These are phyloP conservation scores for Larimichthys polyactis DNA, from an alignment of 2,113 vertebrate species.

Conservation along the genomic window DNA sequence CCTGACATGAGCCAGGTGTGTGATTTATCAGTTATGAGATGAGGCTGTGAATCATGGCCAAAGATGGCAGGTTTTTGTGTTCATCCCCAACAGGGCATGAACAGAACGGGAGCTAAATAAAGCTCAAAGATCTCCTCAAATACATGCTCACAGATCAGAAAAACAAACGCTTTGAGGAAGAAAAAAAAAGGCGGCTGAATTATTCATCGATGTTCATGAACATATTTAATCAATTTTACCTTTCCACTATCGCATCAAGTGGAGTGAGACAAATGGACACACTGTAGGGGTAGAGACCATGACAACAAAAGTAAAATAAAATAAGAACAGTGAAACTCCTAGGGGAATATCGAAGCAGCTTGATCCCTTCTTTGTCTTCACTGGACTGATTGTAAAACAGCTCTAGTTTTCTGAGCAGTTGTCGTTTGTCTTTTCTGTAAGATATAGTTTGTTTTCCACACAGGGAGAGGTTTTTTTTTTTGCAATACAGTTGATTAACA, in stretches of 20 bases:
- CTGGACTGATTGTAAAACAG: not conserved
- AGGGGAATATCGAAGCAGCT: conserved; percentile 1
- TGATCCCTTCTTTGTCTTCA: not conserved
- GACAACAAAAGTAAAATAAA: not conserved
- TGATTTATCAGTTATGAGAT: conserved; percentile 33
- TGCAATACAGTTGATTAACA: not conserved
- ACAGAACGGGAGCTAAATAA: conserved; percentile 19
- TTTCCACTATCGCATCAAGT: conserved; percentile 39
- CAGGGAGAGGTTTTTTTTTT: not conserved
- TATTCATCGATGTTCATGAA: conserved; percentile 47
- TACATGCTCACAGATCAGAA: conserved; percentile 33
- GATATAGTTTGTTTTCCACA: not conserved
- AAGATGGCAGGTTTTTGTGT: conserved; percentile 30
- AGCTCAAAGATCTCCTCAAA: conserved; percentile 27
- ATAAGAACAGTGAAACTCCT: not conserved
- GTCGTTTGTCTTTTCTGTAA: not conserved
- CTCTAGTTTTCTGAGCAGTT: not conserved
- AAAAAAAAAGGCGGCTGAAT: conserved; percentile 42
- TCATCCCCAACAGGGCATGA: conserved; percentile 8
- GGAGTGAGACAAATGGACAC: conserved; percentile 50
- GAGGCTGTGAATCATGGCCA: conserved; percentile 14
- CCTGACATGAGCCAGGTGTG: conserved; percentile 16
- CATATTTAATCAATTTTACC: conserved; percentile 59
- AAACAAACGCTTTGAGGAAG: conserved; percentile 30
- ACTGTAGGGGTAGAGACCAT: conserved; percentile 13